Evolutionary conservation across 2,888 invertebrate species (phyloP).

Genomic region (Diaprepes abbreviatus): DNA sequence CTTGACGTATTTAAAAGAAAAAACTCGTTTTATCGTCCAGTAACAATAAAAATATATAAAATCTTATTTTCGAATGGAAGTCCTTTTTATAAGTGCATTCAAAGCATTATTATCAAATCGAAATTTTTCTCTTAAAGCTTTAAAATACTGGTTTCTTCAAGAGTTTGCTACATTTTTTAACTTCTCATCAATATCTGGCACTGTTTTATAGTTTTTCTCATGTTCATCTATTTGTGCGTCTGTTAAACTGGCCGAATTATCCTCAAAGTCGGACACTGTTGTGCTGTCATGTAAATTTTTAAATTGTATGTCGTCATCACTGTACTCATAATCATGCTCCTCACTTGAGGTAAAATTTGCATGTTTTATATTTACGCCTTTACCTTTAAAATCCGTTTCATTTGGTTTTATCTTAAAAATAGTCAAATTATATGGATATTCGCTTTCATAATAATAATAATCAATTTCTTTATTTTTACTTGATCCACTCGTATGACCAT

Average conservation of each 20-base stretch:
- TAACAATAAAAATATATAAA: too few species aligned
- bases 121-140: too few species aligned
- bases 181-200: background rate
- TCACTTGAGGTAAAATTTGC: slow-evolving; percentile 25
- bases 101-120: too few species aligned
- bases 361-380: background rate
- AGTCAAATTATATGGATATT: slow-evolving; percentile 36
- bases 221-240: background rate
- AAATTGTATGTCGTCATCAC: slow-evolving; percentile 41
- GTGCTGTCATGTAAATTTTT: slow-evolving; percentile 33
- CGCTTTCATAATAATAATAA: slow-evolving; percentile 43
- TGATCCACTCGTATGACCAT: background rate
- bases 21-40: too few species aligned
- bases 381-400: slow-evolving; percentile 4
- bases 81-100: too few species aligned
- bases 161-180: background rate
- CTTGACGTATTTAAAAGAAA: too few species aligned
- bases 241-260: slow-evolving; percentile 10
- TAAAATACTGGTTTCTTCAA: too few species aligned
- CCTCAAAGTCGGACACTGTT: slow-evolving; percentile 6
- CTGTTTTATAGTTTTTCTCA: background rate
- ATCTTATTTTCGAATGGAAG: too few species aligned
- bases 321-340: slow-evolving; percentile 43
- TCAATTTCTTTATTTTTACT: slow-evolving; percentile 14
- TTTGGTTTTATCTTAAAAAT: slow-evolving; percentile 6